Percentiles rank a stretch among this genome's conserved stretches.
These are phyloP conservation scores for Rhopalosiphum nymphaeae DNA, from an alignment of 2,888 invertebrate species.

Conservation along the genomic window DNA sequence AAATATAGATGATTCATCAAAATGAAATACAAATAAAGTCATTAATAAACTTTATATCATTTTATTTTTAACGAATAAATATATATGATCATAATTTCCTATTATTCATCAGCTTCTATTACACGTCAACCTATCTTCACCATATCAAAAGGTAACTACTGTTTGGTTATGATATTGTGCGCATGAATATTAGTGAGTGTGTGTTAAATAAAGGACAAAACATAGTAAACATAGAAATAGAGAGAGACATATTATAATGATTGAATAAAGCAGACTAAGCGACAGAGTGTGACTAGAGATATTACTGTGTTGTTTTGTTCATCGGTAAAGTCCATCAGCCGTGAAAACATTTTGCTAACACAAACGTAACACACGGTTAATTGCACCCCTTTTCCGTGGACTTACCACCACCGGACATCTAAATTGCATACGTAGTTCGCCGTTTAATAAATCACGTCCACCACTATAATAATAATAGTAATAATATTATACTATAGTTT, in stretches of 20 bases:
- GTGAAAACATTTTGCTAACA: constrained; percentile 38
- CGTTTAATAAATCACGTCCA: constrained; percentile 32
- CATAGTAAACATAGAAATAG: neutral
- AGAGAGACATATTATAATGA: neutral
- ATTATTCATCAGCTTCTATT: neutral
- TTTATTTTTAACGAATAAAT: constrained; percentile 15
- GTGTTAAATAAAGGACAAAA: neutral
- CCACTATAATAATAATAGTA: neutral
- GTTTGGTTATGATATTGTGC: neutral
- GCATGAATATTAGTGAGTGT: neutral
- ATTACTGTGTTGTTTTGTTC: constrained; percentile 3
- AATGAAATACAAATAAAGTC: neutral
- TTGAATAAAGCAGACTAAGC: neutral
- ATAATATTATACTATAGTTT: neutral
- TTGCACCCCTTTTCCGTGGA: neutral
- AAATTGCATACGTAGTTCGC: constrained; percentile 25
- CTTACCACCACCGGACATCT: neutral
- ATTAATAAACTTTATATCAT: neutral
- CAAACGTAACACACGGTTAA: constrained; percentile 9
- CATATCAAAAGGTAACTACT: neutral
- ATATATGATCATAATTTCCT: neutral
- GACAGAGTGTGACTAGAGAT: neutral
- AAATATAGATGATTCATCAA: neutral
- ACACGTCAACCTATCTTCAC: neutral
- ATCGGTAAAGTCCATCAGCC: constrained; percentile 10